Evolutionary conservation across 2,113 vertebrate genomes (phyloP), one percentile per base, ranked within the genome.

Genomic region (Mystacornis crossleyi): DNA sequence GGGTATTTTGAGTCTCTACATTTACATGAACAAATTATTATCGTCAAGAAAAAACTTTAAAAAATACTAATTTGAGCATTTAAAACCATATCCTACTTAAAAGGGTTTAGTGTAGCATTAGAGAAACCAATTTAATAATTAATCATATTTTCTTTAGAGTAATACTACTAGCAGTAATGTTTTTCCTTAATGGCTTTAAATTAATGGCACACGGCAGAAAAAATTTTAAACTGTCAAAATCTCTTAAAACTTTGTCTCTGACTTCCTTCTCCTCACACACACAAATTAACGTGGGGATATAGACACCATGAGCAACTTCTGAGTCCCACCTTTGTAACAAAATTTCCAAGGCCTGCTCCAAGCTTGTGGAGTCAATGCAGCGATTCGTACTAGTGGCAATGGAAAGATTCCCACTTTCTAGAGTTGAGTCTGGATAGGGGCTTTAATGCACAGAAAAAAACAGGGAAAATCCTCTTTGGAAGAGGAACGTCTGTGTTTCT

Each of bases 131-230:
- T 87, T 96, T 91, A 96, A 96, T 95, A 89, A 96, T 95, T 95
- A 86, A 96, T 90, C 64, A 45, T 89, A 89, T 93, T 95, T 95
- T 95, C 77, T 95, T 96, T 77, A 94, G 18, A 86, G 50, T 88
- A 96, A 57, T 78, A 92, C 48, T 91, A 90, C 86, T 88, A 93
- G 23, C 72, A 94, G 50, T 86, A 92, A 88, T 69, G 80, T 58
- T 96, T 77, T 94, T 78, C 47, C 64, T 90, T 93, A 82, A 96
- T 94, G 90, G 84, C 57, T 95, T 95, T 96, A 70, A 90, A 94
- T 86, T 79, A 92, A 62, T 58, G 51, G 73, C 25, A 43, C 1
- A 42, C 2, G 0, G 21, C 26, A 53, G 26, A 33, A 79, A 53
- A 69, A 58, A 53, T 10, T 11, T 8, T n/a, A 91, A 94, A 26